These are phyloP conservation scores for Phalacrocorax carbo DNA, from an alignment of 2,113 vertebrate genomes.

Conservation along the genomic window DNA sequence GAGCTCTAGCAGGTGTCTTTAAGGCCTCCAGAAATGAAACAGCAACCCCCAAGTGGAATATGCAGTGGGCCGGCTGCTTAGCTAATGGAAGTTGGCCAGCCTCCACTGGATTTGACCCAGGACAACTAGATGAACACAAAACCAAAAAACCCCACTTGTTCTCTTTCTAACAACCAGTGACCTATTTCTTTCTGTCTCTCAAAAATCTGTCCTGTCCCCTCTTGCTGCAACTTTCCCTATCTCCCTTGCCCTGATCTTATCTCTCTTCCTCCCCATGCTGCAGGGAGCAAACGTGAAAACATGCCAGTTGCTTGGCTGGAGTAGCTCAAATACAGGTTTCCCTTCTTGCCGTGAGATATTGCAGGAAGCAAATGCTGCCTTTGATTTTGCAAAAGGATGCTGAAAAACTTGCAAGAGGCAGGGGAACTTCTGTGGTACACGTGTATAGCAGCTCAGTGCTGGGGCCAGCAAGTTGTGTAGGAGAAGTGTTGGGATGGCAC, in stretches of 20 bases:
- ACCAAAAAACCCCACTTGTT: not conserved
- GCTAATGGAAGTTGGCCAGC: conserved; percentile 2
- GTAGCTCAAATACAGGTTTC: not conserved
- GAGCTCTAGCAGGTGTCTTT: conserved; percentile 48
- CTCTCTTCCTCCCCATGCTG: not conserved
- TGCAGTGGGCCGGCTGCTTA: not conserved
- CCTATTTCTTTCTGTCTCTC: not conserved
- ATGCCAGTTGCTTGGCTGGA: not conserved
- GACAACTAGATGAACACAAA: not conserved
- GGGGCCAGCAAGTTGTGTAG: not conserved
- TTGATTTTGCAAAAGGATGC: not conserved
- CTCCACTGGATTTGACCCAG: not conserved
- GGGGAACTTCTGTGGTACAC: not conserved
- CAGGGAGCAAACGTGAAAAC: not conserved
- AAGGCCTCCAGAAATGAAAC: conserved; percentile 7
- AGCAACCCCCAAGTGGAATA: not conserved
- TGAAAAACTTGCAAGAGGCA: not conserved
- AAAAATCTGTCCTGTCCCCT: not conserved
- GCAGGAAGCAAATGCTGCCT: not conserved
- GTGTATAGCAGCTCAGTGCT: not conserved
- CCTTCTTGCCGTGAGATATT: not conserved
- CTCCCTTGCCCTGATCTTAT: not conserved
- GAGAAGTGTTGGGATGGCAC: not conserved
- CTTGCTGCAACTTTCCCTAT: not conserved
- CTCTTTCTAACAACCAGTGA: not conserved